Percentiles rank a stretch among this genome's conserved stretches.
These are phyloP conservation scores for Panthera leo DNA, from an alignment of 2,113 vertebrate species.

Conservation along the genomic window DNA sequence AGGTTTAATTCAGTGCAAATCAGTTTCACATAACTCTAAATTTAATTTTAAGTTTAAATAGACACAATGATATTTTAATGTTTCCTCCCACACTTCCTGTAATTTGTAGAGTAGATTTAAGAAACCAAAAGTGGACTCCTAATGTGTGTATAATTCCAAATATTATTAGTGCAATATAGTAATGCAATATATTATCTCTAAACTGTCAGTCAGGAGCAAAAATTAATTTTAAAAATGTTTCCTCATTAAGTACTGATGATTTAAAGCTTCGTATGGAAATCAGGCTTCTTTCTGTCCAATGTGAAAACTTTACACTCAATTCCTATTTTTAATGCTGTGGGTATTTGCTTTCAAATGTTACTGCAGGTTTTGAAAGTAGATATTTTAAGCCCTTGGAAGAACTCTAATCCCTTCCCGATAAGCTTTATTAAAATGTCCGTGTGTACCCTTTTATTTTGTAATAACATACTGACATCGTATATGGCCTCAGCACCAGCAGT, in stretches of 20 bases:
- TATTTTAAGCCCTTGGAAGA: background rate
- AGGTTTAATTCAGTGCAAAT: background rate
- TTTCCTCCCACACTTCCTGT: background rate
- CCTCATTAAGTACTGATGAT: background rate
- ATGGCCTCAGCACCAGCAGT: background rate
- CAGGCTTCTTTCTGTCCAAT: background rate
- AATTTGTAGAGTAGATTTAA: background rate
- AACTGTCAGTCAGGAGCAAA: background rate
- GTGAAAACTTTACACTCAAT: background rate
- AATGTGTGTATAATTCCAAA: background rate
- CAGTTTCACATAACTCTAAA: background rate
- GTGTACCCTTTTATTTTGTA: background rate
- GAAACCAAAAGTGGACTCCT: background rate
- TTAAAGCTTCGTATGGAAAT: background rate
- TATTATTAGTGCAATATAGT: background rate
- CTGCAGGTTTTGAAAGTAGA: background rate
- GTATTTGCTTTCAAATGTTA: background rate
- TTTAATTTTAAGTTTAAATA: constrained; percentile 26
- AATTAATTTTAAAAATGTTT: background rate
- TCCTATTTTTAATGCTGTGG: background rate
- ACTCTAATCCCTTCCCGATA: background rate
- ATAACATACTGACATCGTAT: background rate
- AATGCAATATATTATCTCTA: background rate
- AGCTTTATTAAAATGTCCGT: background rate
- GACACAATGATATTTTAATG: background rate